A percentile compares a stretch with the other conserved stretches of the same genome.
Conservation (phyloP, 2,888 invertebrate species). For the Odontocerum albicorne region DNA sequence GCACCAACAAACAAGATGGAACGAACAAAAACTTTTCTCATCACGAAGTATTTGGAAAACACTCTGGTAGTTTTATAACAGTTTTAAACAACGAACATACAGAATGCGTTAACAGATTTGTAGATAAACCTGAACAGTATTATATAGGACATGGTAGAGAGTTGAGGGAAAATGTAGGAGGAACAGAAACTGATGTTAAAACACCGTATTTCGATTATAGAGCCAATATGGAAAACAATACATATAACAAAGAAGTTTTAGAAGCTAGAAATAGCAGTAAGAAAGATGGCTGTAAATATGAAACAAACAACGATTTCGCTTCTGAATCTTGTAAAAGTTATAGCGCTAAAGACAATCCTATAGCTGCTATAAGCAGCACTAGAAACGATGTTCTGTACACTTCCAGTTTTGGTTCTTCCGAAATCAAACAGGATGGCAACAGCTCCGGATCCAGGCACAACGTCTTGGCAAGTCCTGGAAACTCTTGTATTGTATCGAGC, state of each 20-base stretch:
- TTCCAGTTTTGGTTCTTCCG: neutral
- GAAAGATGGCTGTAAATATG: neutral
- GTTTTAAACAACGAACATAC: neutral
- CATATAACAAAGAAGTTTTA: conserved; percentile 1
- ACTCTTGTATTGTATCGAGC: conserved; percentile 35
- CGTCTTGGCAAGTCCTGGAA: conserved; percentile 29
- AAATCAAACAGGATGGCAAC: conserved; percentile 6
- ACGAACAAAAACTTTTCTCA: no score
- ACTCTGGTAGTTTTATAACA: neutral
- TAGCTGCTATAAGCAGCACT: conserved; percentile 9
- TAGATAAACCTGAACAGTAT: neutral
- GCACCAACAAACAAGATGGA: no score
- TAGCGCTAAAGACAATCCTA: neutral
- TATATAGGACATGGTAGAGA: neutral
- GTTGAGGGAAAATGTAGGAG: neutral
- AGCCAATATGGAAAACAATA: neutral
- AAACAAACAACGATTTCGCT: neutral
- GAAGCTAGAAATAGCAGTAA: neutral
- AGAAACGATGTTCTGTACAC: conserved; percentile 2
- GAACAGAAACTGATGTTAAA: neutral
- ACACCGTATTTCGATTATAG: neutral
- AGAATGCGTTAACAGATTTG: neutral
- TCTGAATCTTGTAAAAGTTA: neutral
- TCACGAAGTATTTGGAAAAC: neutral
- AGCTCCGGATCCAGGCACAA: conserved; percentile 12